Conservation (phyloP, 1,140 invertebrate genomes). For the Cardiocondyla obscurior region DNA sequence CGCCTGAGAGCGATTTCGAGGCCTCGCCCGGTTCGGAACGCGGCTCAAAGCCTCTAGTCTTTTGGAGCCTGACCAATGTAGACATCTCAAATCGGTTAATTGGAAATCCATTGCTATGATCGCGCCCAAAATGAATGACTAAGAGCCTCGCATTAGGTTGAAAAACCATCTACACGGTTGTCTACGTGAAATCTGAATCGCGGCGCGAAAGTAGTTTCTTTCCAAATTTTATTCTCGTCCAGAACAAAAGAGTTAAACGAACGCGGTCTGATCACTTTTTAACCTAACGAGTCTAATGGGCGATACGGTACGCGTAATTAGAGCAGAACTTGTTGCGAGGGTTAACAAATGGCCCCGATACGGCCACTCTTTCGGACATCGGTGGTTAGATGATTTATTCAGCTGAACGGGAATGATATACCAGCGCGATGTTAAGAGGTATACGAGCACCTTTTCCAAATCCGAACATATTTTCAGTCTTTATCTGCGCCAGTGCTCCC, state of each 20-base stretch:
- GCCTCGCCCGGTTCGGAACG: conserved; percentile 4
- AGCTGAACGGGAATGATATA: not conserved
- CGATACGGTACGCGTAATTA: not conserved
- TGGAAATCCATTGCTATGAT: conserved; percentile 38
- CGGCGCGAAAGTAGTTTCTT: not conserved
- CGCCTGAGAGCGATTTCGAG: conserved; percentile 25
- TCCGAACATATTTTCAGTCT: conserved; percentile 61
- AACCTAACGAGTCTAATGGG: not conserved
- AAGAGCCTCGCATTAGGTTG: not conserved
- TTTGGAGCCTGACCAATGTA: conserved; percentile 35
- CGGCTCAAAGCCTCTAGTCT: conserved; percentile 55
- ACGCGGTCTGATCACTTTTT: not conserved
- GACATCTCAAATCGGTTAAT: conserved; percentile 62
- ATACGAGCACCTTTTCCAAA: conserved; percentile 19
- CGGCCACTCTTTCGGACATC: not conserved
- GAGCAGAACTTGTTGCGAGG: not conserved
- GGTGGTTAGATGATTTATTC: conserved; percentile 15
- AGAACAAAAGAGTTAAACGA: not conserved
- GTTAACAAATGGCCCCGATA: not conserved
- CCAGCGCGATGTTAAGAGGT: conserved; percentile 30
- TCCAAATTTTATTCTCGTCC: not conserved
- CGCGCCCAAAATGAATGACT: not conserved
- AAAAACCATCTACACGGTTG: not conserved
- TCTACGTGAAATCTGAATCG: not conserved
- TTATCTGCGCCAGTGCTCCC: conserved; percentile 53